Evolutionary conservation across 2,888 invertebrate genomes (phyloP), one percentile per base, ranked within the genome.

Genomic region (Urechis unicinctus): DNA sequence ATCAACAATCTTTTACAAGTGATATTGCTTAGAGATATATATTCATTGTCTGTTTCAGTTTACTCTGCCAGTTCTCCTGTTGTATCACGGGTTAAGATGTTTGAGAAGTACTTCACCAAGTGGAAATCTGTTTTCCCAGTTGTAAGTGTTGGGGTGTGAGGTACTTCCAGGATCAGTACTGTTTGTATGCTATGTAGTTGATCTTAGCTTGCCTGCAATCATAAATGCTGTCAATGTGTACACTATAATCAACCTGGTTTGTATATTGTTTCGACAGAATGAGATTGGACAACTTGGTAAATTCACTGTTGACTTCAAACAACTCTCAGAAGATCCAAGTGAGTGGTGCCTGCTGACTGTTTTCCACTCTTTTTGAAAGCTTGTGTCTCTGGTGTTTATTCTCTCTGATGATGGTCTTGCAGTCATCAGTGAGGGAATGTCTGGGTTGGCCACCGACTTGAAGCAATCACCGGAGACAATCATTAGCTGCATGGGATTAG

Each of bases 401-500:
- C 36, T 36, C 36, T 36, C 36, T n/a, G n/a, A n/a, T n/a, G n/a
- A n/a, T n/a, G n/a, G n/a, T 41, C 41, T 61, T 62, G 13, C 58
- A 74, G 74, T 60, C 43, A 59, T 74, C 2, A 29, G 36, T 9
- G 74, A 69, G 13, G 73, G 80, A 21, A 89, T 91, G 88, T 74
- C 83, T 24, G 79, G 81, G n/a, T 83, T 90, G 64, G 76, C 78
- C 58, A 80, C 81, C 45, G 87, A 90, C 65, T 75, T 93, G 44
- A 80, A 81, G 63, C 83, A 84, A 56, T 84, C 83, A 58, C 88
- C 91, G 0, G 83, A 85, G 57, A 80, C 80, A 53, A 84, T 86
- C 21, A 79, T 93, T 49, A 82, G 84, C 53, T 85, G 86, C 55
- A 75, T 92, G 54, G 88, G 88, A 49, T 80, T 88, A 59, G 89